Evolutionary conservation across 2,113 vertebrate genomes (phyloP).

Genomic region (Galemys pyrenaicus): DNA sequence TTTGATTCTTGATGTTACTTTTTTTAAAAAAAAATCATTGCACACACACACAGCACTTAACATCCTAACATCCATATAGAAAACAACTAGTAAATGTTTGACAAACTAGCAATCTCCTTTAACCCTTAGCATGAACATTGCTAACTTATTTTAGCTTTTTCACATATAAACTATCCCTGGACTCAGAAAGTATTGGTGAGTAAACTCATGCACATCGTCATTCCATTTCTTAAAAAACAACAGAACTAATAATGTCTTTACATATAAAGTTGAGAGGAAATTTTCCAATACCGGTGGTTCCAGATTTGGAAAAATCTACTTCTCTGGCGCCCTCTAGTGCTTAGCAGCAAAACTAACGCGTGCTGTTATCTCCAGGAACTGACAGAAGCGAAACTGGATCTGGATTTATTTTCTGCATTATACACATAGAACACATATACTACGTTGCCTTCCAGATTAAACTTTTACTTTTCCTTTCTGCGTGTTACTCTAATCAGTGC

Average conservation of each 20-base stretch:
- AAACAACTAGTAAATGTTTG: not conserved
- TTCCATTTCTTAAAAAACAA: not conserved
- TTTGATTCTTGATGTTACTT: not conserved
- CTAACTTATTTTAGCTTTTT: conserved; percentile 21
- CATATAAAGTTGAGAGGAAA: not conserved
- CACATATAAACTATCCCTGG: not conserved
- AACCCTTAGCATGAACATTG: not conserved
- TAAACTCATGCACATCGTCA: not conserved
- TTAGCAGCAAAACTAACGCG: not conserved
- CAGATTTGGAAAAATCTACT: not conserved
- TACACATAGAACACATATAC: too few relatives aligned
- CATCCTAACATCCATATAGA: not conserved
- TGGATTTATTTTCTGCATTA: not conserved
- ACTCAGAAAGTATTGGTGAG: not conserved
- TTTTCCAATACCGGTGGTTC: not conserved
- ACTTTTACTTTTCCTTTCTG: not conserved
- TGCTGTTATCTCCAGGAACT: rapidly evolving
- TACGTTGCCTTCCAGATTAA: not conserved
- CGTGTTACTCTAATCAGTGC: not conserved
- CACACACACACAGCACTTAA: not conserved
- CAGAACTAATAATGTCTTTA: not conserved
- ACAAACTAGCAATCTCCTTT: not conserved
- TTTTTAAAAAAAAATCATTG: too few relatives aligned
- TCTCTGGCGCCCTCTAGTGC: conserved; percentile 74
- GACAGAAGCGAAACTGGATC: not conserved